Evolutionary conservation across 2,888 invertebrate species (phyloP).

Genomic region (Melinaea marsaeus): DNA sequence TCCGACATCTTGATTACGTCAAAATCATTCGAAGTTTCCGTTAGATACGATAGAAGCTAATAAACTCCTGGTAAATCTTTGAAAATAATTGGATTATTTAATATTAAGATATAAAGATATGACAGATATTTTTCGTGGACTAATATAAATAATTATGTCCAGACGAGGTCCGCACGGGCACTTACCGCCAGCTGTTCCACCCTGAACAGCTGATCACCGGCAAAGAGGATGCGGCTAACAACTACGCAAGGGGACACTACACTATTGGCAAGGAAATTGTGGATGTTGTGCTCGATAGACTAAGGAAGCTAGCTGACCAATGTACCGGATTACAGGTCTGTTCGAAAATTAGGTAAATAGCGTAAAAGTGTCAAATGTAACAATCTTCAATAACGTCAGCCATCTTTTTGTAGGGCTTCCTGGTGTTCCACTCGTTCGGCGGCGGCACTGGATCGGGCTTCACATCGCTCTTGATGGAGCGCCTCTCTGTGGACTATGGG

Average conservation of each 20-base stretch:
- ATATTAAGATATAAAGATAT: too few species aligned
- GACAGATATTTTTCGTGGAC: too few species aligned
- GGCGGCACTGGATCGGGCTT: conserved; percentile 96
- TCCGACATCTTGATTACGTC: too few species aligned
- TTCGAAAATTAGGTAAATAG: neutral
- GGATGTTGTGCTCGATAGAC: conserved; percentile 87
- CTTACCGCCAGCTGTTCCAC: conserved; percentile 90
- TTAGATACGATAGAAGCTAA: too few species aligned
- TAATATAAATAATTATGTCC: conserved; percentile 13
- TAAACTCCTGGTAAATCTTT: too few species aligned
- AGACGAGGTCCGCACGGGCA: conserved; percentile 90
- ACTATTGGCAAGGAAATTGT: conserved; percentile 95
- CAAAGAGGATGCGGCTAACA: conserved; percentile 95
- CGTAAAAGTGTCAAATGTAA: too few species aligned
- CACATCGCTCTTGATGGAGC: conserved; percentile 94
- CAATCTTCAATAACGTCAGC: too few species aligned
- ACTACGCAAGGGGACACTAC: conserved; percentile 96
- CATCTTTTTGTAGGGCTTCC: conserved; percentile 81
- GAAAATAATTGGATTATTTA: too few species aligned
- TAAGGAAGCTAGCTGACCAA: conserved; percentile 90
- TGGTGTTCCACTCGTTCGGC: conserved; percentile 95
- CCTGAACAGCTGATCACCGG: conserved; percentile 95
- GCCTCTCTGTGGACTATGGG: conserved; percentile 93
- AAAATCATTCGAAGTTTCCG: too few species aligned
- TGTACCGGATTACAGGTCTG: conserved; percentile 87